A percentile compares a stretch with the other conserved stretches of the same genome.
These are phyloP conservation scores for Drosophila bipectinata DNA, from an alignment of 1,140 invertebrate genomes.

Conservation along the genomic window DNA sequence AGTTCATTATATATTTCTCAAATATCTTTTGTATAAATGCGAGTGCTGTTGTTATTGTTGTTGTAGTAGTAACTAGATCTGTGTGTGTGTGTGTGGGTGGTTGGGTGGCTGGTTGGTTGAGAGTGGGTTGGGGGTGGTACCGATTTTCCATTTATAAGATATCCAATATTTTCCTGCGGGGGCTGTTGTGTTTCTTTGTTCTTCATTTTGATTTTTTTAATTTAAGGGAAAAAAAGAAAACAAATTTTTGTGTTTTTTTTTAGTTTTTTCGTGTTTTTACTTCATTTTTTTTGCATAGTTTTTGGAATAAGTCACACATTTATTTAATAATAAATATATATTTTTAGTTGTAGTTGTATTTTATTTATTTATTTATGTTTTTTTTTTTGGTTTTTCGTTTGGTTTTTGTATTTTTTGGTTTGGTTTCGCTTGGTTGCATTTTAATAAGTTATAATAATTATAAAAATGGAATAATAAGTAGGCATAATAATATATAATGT, in stretches of 20 bases:
- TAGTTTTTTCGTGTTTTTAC: conserved; percentile 44
- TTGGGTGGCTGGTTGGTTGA: background rate
- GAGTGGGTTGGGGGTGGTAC: background rate
- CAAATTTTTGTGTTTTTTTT: conserved; percentile 67
- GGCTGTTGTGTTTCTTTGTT: conserved; percentile 2
- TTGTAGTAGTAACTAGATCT: conserved; percentile 7
- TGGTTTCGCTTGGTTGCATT: conserved; percentile 55
- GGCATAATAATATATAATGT: conserved; percentile 80
- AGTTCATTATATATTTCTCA: conserved; percentile 35
- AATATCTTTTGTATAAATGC: conserved; percentile 59
- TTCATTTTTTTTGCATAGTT: conserved; percentile 58
- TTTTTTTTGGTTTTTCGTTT: conserved; percentile 10
- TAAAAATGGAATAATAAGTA: conserved; percentile 83
- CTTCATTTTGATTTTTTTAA: conserved; percentile 2
- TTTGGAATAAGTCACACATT: conserved; percentile 77
- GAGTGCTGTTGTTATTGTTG: conserved; percentile 68
- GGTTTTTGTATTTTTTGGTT: conserved; percentile 19
- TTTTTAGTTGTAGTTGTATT: conserved; percentile 42
- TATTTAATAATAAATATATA: conserved; percentile 75
- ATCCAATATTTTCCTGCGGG: background rate
- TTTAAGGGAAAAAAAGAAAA: conserved; percentile 56
- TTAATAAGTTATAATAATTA: conserved; percentile 80
- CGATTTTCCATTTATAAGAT: background rate
- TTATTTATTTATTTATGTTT: conserved; percentile 36
- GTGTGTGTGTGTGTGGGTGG: conserved; percentile 9